phyloP scores from a whole-genome alignment of 2,888 invertebrate genomes.

The Leptopterna dolabrata region DNA sequence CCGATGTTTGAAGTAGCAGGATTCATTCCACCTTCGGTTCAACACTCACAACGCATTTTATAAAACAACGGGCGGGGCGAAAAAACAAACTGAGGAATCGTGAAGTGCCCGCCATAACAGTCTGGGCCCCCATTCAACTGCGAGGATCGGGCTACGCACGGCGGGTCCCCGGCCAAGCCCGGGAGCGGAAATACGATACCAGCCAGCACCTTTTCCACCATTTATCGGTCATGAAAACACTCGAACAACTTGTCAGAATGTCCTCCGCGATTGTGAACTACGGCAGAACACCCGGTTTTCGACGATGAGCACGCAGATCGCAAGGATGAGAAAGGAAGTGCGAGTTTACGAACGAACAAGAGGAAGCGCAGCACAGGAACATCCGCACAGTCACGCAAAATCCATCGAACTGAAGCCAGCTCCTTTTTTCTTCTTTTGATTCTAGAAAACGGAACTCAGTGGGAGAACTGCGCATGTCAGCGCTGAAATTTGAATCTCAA shows the following conservation, averaged over 20 bases:
- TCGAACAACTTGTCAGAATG: neutral
- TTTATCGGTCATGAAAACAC: neutral
- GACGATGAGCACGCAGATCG: neutral
- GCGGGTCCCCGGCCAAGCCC: conserved; percentile 20
- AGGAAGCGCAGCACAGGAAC: neutral
- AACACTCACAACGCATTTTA: neutral
- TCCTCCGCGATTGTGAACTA: neutral
- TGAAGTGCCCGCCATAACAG: conserved; percentile 52
- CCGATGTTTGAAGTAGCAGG: conserved; percentile 50
- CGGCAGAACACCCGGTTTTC: neutral
- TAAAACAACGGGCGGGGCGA: conserved; percentile 31
- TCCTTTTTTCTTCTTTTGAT: neutral
- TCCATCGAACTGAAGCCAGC: conserved; percentile 45
- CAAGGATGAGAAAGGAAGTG: neutral
- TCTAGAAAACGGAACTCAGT: neutral
- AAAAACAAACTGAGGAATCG: neutral
- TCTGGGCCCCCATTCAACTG: conserved; percentile 37
- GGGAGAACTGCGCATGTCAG: neutral
- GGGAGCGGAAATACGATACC: conserved; percentile 8
- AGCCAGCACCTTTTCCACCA: conserved; percentile 5
- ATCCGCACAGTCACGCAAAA: neutral
- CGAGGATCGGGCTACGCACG: conserved; percentile 16
- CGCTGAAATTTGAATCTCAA: neutral
- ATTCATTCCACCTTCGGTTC: conserved; percentile 42
- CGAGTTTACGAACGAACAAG: neutral